Evolutionary conservation across 2,113 vertebrate species (phyloP), one percentile per base, ranked within the genome.

Genomic region (Catharus bicknelli): DNA sequence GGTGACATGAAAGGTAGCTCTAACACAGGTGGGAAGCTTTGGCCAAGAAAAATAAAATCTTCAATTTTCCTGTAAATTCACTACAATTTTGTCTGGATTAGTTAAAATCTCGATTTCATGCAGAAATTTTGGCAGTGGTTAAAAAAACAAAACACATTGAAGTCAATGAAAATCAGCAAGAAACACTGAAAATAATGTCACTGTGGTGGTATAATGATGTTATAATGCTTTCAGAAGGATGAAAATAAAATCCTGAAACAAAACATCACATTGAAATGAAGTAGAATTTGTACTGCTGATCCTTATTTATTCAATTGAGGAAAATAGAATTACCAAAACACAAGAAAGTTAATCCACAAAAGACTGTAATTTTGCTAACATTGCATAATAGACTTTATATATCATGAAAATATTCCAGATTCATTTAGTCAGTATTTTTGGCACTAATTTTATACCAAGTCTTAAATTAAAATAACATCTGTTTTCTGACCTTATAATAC

Each of bases 401-500:
- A 83, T 67, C 58, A 83, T 32, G 53, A 94, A 87, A 83, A 88
- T 21, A 7, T 57, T 94, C 61, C 78, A 94, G 82, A 66, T 90
- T 90, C 25, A 88, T 45, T 77, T 40, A 75, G 82, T 63, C 59
- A 73, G 70, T 89, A 59, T 21, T 91, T 90, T 63, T 94, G 87
- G 90, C 90, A 95, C 16, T 55, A 40, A 80, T 86, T 92, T 88
- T 63, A 91, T 94, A 81, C 64, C 4, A 8, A 43, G 70, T 53
- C 59, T 73, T 91, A 93, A 63, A 82, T 87, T 89, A 94, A 90
- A 48, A 67, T 88, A 96, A 90, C 96, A 96, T 96, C 93, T 95
- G 93, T 73, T 91, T 96, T 92, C 79, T 93, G 95, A 96, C 88
- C 93, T 96, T 77, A 4, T 23, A 94, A 81, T 75, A 93, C 82